These are phyloP conservation scores for Atherinomorus stipes DNA, from an alignment of 2,113 vertebrate species.

Conservation along the genomic window DNA sequence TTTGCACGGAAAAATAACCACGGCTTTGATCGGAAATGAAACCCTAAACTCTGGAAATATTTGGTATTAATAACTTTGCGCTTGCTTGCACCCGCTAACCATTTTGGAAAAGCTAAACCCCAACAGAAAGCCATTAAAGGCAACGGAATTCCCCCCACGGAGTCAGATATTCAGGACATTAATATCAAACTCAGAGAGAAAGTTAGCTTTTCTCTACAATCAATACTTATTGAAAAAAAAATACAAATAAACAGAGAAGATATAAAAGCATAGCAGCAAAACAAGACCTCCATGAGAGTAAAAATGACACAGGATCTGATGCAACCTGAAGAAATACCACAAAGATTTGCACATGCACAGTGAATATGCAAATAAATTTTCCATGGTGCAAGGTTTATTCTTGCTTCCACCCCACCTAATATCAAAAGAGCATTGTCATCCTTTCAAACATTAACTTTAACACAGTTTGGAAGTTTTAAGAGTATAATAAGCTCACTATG, in stretches of 20 bases:
- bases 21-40: slow-evolving; percentile 47
- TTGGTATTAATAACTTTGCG: slow-evolving; percentile 45
- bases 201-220: neutral
- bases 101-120: slow-evolving; percentile 52
- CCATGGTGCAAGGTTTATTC: neutral
- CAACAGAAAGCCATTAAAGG: slow-evolving; percentile 34
- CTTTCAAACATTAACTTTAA: neutral
- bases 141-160: slow-evolving; percentile 53
- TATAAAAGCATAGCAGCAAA: neutral
- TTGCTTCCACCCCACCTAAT: neutral
- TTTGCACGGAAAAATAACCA: slow-evolving; percentile 40
- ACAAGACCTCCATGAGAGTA: neutral
- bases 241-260: neutral
- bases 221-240: neutral
- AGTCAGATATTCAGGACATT: slow-evolving; percentile 43
- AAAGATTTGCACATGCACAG: slow-evolving; percentile 6
- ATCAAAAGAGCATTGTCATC: neutral
- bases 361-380: slow-evolving; percentile 24
- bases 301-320: slow-evolving; percentile 27
- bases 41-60: slow-evolving; percentile 57
- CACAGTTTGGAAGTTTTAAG: neutral
- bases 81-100: slow-evolving; percentile 20
- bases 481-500: neutral
- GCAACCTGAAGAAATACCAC: neutral
- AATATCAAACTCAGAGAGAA: slow-evolving; percentile 9